Conservation (phyloP, 1,140 invertebrate species). For the Leptinotarsa lineolata region DNA sequence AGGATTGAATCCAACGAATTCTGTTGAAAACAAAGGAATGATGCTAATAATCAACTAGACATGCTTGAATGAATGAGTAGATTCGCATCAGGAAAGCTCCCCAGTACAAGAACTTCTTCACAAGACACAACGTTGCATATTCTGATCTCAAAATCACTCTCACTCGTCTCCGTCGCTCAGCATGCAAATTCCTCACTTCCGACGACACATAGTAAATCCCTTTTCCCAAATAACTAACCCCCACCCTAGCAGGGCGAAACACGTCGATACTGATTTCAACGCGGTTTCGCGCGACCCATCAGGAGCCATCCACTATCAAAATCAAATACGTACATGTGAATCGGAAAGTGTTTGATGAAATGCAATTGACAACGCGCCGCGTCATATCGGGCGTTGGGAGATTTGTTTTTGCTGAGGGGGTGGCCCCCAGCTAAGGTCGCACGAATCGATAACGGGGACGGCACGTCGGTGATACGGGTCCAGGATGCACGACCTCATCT, state of each 20-base stretch:
- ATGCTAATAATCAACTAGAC: too few relatives aligned
- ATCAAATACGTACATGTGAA: constrained; percentile 17
- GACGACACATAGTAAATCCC: too few relatives aligned
- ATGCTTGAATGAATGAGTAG: too few relatives aligned
- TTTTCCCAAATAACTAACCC: background rate
- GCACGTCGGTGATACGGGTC: background rate
- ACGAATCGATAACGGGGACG: background rate
- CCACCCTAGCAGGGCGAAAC: background rate
- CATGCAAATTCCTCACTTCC: too few relatives aligned
- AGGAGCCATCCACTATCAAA: constrained; percentile 11
- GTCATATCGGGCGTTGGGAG: constrained; percentile 7
- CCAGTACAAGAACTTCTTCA: too few relatives aligned
- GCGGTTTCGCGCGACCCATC: background rate
- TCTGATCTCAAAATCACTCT: too few relatives aligned
- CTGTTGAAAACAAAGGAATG: too few relatives aligned
- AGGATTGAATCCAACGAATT: too few relatives aligned
- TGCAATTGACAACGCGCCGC: constrained; percentile 12
- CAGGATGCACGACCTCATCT: background rate
- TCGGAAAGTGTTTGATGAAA: constrained; percentile 19
- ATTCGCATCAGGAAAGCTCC: too few relatives aligned
- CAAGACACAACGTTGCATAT: too few relatives aligned
- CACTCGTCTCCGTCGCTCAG: too few relatives aligned
- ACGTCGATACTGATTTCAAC: background rate
- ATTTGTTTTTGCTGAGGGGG: background rate
- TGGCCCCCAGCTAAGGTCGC: background rate